These are phyloP conservation scores for Microtus richardsoni DNA, from an alignment of 2,113 vertebrate species.

Conservation along the genomic window DNA sequence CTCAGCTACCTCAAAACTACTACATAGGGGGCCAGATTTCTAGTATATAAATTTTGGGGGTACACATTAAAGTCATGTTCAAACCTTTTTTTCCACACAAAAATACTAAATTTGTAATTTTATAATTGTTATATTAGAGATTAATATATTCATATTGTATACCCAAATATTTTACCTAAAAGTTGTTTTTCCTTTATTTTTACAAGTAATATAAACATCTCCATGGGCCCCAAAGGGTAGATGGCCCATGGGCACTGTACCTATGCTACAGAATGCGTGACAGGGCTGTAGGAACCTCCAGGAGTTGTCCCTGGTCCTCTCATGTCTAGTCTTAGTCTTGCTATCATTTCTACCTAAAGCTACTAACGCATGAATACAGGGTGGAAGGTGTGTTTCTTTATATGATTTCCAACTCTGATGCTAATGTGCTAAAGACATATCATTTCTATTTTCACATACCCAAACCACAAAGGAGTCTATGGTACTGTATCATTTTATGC, in stretches of 20 bases:
- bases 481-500: not conserved
- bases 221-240: not conserved
- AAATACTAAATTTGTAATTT: not conserved
- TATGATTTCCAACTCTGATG: not conserved
- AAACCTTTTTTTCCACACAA: not conserved
- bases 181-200: not conserved
- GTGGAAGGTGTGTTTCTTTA: not conserved
- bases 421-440: not conserved
- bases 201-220: not conserved
- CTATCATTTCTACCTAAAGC: not conserved
- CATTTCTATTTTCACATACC: not conserved
- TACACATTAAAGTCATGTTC: not conserved
- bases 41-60: not conserved
- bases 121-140: not conserved
- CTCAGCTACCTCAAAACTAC: not conserved
- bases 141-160: not conserved
- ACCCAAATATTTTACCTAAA: not conserved
- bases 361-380: not conserved
- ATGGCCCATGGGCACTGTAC: not conserved
- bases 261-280: not conserved
- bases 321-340: not conserved
- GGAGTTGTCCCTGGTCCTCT: not conserved
- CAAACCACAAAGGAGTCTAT: not conserved
- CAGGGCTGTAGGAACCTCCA: not conserved
- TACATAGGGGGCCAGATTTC: not conserved